Evolutionary conservation across 2,113 vertebrate genomes (phyloP).

Genomic region (Hemicordylus capensis): DNA sequence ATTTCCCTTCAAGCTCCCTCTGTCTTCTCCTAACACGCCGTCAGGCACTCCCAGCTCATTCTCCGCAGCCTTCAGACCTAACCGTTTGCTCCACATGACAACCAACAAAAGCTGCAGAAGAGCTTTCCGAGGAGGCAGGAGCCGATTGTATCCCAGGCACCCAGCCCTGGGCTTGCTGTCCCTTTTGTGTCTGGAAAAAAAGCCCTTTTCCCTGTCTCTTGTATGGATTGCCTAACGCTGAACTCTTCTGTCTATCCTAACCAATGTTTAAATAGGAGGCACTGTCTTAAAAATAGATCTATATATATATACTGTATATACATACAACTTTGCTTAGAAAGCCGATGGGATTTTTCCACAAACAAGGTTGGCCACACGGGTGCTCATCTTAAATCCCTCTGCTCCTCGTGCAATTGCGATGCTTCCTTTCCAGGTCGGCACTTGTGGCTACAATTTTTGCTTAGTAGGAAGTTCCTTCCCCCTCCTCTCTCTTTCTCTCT

Average conservation of each 20-base stretch:
- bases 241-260: not conserved
- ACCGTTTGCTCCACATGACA: not conserved
- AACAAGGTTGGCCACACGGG: not conserved
- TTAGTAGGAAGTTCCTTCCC: not conserved
- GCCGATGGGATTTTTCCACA: not conserved
- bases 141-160: not conserved
- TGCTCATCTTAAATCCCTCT: not conserved
- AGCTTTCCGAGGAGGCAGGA: too few species aligned
- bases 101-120: not conserved
- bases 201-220: not conserved
- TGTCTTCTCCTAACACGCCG: not conserved
- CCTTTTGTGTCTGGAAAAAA: not conserved
- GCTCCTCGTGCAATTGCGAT: not conserved
- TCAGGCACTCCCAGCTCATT: not conserved
- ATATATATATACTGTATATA: not conserved
- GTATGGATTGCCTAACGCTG: not conserved
- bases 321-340: not conserved
- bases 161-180: too few species aligned
- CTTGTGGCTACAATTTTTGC: not conserved
- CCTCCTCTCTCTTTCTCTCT: not conserved
- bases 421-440: not conserved
- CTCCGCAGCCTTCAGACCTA: not conserved
- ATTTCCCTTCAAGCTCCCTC: too few species aligned
- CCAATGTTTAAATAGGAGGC: constrained; percentile 5
- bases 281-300: not conserved